Evolutionary conservation across 2,888 invertebrate genomes (phyloP).

Genomic region (Drosophila heteroneura): DNA sequence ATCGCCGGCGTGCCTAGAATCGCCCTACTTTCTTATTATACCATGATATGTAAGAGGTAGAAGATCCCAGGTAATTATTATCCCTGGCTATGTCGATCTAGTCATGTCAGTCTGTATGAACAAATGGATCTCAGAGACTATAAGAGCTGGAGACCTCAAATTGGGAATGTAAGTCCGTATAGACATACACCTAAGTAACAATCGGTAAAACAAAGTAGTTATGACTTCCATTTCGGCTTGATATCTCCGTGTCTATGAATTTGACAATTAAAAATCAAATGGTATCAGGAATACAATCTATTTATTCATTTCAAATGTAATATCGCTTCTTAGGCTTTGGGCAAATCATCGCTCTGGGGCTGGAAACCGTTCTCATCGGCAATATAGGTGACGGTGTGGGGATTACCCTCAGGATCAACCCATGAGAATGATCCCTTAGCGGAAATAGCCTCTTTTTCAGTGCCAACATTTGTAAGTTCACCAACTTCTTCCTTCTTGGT

Average conservation of each 20-base stretch:
- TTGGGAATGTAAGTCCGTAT: neutral
- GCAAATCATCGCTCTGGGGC: constrained; percentile 86
- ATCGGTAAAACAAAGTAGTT: neutral
- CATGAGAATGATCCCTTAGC: constrained; percentile 83
- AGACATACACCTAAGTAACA: neutral
- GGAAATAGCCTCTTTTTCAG: constrained; percentile 77
- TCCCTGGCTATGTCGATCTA: neutral
- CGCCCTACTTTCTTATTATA: too few relatives aligned
- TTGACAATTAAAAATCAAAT: neutral
- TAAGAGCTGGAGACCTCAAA: neutral
- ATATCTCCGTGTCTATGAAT: neutral
- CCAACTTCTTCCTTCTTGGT: constrained; percentile 46
- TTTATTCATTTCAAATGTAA: constrained; percentile 13
- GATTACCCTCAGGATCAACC: constrained; percentile 87
- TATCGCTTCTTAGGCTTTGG: constrained; percentile 71
- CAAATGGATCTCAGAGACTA: neutral
- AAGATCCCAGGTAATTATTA: neutral
- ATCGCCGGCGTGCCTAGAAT: too few relatives aligned
- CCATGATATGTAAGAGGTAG: too few relatives aligned
- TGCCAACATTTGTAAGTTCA: constrained; percentile 74
- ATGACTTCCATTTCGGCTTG: neutral
- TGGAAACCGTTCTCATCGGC: constrained; percentile 85
- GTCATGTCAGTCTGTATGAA: neutral
- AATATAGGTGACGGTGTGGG: constrained; percentile 86
- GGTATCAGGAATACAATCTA: constrained; percentile 7